phyloP scores from a whole-genome alignment of 2,113 vertebrate species.

The Aplodontia rufa region DNA sequence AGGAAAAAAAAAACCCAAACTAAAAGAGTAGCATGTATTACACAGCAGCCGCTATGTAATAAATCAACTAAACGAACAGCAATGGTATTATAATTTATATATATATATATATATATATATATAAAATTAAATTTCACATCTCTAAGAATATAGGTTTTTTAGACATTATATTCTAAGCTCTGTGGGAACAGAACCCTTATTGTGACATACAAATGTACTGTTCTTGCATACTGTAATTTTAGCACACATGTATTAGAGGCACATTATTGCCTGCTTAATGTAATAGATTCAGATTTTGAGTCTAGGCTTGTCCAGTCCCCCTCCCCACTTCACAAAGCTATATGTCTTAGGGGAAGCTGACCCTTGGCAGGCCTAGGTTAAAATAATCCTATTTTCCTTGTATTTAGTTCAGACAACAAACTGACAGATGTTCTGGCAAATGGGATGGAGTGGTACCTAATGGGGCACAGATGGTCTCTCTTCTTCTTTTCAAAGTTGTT shows the following conservation, averaged over 20 bases:
- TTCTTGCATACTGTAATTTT: constrained; percentile 1
- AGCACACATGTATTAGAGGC: neutral
- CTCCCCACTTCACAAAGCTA: neutral
- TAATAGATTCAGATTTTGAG: constrained; percentile 11
- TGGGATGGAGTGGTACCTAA: neutral
- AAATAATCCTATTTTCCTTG: neutral
- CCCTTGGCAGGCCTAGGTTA: neutral
- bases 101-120: neutral
- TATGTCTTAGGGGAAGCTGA: neutral
- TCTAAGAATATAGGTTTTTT: neutral
- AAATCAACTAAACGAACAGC: neutral
- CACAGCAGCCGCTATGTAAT: neutral
- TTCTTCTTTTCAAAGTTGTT: neutral
- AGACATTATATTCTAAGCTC: neutral
- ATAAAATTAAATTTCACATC: constrained; percentile 8
- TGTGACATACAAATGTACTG: neutral
- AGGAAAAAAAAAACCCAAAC: constrained; percentile 29
- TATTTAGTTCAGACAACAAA: constrained; percentile 7
- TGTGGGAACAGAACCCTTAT: neutral
- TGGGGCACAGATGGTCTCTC: neutral
- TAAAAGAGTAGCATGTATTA: neutral
- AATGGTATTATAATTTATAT: neutral
- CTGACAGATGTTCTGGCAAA: neutral
- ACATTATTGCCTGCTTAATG: neutral
- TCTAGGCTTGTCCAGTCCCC: neutral